Evolutionary conservation across 2,888 invertebrate genomes (phyloP), one percentile per base, ranked within the genome.

Genomic region (Odontothrips loti): DNA sequence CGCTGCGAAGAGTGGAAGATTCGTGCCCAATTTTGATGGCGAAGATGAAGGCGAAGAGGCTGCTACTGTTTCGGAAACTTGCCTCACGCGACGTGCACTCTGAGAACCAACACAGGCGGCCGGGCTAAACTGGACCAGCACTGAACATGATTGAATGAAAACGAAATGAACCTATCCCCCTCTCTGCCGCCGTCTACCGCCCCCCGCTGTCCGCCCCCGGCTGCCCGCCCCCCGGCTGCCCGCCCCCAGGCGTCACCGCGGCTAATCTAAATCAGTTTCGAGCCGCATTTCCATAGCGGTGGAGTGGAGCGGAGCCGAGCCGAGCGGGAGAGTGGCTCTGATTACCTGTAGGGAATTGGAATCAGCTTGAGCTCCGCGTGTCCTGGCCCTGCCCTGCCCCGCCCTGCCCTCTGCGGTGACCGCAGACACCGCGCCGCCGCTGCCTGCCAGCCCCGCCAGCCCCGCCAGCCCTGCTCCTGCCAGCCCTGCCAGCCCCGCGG

Each of bases 281-380:
- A 68, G 68, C 11, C 68, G 68, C n/a, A 68, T 68, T 68, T 68
- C 68, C 68, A 68, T 68, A 68, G 23, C 68, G 68, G 23, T 23
- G 68, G 68, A 23, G 68, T 23, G 23, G n/a, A 58, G 58, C 58
- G 11, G 17, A 20, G 58, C 58, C 20, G 58, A 43, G 34, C 34
- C 34, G 51, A 20, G 12, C 51, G 51, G 51, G 51, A 15, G 68
- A 68, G 68, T 23, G 68, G 68, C 68, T 68, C 68, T 68, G 68
- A 68, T 68, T 68, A 68, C 68, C 68, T 68, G 68, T 68, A 68
- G 68, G 68, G 68, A 68, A 68, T 68, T 68, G 68, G 68, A 68
- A 68, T 68, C 68, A 68, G 68, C 68, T 68, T 68, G 68, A 23
- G 68, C 68, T 68, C 23, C 68, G n/a, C 68, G 51, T 1, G 51